Conservation (phyloP, 2,888 invertebrate species). For the Oscheius sp. region DNA sequence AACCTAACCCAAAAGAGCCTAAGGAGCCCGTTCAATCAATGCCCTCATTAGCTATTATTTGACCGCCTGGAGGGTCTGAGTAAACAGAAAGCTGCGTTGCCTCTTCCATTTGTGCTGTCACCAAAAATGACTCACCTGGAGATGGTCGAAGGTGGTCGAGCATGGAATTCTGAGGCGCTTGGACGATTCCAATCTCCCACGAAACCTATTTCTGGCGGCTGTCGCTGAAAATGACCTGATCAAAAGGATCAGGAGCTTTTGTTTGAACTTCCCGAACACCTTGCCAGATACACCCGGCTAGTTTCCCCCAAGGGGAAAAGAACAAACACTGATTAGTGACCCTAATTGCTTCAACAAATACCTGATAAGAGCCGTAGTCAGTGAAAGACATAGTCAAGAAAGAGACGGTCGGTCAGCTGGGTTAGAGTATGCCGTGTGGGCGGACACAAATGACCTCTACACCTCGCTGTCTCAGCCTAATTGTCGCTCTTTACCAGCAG, state of each 20-base stretch:
- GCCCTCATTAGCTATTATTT: constrained; percentile 30
- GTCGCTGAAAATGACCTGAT: constrained; percentile 25
- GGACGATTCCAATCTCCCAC: constrained; percentile 9
- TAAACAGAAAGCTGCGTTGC: constrained; percentile 20
- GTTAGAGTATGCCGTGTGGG: constrained; percentile 13
- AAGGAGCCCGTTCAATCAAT: constrained; percentile 21
- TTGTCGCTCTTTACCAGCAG: constrained; percentile 3
- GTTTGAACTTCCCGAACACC: constrained; percentile 2
- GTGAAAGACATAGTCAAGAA: not conserved
- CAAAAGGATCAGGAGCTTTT: not conserved
- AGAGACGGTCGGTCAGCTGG: constrained; percentile 14
- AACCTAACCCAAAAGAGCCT: too few species aligned
- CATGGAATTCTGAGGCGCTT: constrained; percentile 19
- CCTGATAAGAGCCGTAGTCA: constrained; percentile 16
- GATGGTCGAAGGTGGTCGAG: constrained; percentile 31
- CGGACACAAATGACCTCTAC: constrained; percentile 25
- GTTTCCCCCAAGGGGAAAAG: too few species aligned
- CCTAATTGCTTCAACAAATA: not conserved
- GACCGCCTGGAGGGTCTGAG: constrained; percentile 32
- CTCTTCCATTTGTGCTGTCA: not conserved
- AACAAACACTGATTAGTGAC: not conserved
- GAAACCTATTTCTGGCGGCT: constrained; percentile 14
- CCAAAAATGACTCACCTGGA: constrained; percentile 19
- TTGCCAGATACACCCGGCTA: too few species aligned
- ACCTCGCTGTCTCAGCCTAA: constrained; percentile 8